A percentile compares a stretch with the other conserved stretches of the same genome.
phyloP scores from a whole-genome alignment of 2,888 invertebrate species.

The Cheilosia scutellata region DNA sequence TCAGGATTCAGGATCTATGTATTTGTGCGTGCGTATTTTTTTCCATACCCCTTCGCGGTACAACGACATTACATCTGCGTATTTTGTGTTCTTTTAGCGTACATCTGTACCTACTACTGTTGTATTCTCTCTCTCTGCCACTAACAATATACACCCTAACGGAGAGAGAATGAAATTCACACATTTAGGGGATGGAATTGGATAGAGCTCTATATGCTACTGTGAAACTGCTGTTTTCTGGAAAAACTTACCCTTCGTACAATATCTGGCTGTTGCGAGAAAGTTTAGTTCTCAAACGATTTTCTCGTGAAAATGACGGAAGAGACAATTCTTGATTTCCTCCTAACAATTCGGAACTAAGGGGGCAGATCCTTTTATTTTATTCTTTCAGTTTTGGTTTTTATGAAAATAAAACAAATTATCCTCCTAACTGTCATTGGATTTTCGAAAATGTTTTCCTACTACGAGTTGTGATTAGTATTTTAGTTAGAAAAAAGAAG shows the following conservation, averaged over 20 bases:
- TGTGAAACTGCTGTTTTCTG: slow-evolving; percentile 33
- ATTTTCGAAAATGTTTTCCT: slow-evolving; percentile 9
- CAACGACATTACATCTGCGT: slow-evolving; percentile 52
- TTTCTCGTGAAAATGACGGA: slow-evolving; percentile 76
- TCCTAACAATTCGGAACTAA: slow-evolving; percentile 51
- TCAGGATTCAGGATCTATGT: slow-evolving; percentile 7
- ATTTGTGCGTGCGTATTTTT: slow-evolving; percentile 34
- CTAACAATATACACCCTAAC: slow-evolving; percentile 6
- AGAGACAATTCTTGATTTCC: slow-evolving; percentile 57
- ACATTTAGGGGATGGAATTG: slow-evolving; percentile 61
- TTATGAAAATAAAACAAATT: slow-evolving; percentile 31
- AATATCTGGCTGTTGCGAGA: slow-evolving; percentile 65
- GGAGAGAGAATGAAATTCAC: slow-evolving; percentile 39
- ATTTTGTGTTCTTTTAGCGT: slow-evolving; percentile 22
- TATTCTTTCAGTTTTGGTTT: slow-evolving; percentile 8
- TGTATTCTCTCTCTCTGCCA: slow-evolving; percentile 31
- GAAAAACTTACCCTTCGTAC: slow-evolving; percentile 70
- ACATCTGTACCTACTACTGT: slow-evolving; percentile 8
- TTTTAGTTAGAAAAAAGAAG: not conserved
- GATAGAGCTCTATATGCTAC: slow-evolving; percentile 40
- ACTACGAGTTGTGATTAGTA: not conserved
- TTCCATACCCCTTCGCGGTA: not conserved
- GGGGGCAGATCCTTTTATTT: slow-evolving; percentile 3
- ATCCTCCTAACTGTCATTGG: not conserved
- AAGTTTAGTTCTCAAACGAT: slow-evolving; percentile 72